Evolutionary conservation across 2,113 vertebrate genomes (phyloP).

Genomic region (Halcyon malimbica): DNA sequence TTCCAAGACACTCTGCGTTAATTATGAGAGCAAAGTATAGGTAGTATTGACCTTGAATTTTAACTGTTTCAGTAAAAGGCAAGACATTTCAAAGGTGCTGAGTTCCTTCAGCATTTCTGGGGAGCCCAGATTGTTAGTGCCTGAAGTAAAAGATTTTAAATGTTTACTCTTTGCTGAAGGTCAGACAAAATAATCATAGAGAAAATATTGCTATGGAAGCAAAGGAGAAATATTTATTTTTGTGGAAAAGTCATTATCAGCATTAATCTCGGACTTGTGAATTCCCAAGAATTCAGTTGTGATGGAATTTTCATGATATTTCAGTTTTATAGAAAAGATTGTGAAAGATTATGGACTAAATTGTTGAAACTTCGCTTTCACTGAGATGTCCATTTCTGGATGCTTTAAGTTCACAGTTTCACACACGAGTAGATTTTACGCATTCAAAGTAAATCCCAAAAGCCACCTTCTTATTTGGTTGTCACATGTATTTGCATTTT

Average conservation of each 20-base stretch:
- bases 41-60: neutral
- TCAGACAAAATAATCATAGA: neutral
- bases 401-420: neutral
- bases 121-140: neutral
- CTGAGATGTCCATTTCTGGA: neutral
- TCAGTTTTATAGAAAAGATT: neutral
- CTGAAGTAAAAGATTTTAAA: neutral
- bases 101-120: neutral
- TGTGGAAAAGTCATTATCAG: neutral
- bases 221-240: neutral
- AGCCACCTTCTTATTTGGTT: neutral
- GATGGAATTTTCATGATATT: neutral
- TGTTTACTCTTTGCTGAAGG: neutral
- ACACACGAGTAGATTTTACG: neutral
- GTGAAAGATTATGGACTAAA: neutral
- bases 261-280: neutral
- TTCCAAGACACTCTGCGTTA: neutral
- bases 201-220: neutral
- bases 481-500: conserved; percentile 8
- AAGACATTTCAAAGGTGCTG: neutral
- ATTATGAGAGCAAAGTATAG: neutral
- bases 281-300: neutral
- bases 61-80: neutral
- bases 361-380: neutral
- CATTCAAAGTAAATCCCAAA: neutral